phyloP scores from a whole-genome alignment of 2,113 vertebrate genomes.

The Salvelinus fontinalis region DNA sequence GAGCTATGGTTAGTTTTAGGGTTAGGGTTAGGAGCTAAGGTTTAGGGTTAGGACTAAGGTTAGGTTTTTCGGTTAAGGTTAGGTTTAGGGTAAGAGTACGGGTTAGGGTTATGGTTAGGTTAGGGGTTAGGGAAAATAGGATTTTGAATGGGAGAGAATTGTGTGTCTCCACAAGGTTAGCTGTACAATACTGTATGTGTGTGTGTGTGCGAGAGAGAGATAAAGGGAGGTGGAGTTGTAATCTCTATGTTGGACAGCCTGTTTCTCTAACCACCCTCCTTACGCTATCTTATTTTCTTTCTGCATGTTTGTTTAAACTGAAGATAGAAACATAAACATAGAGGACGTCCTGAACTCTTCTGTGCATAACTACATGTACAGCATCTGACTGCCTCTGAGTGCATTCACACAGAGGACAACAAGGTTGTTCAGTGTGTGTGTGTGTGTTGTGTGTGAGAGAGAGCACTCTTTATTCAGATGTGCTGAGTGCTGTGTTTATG shows the following conservation, averaged over 20 bases:
- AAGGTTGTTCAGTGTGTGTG: conserved; percentile 26
- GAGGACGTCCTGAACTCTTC: background rate
- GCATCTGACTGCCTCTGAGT: background rate
- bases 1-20: too few species aligned
- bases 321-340: background rate
- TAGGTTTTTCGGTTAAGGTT: too few species aligned
- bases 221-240: background rate
- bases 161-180: conserved; percentile 5
- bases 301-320: background rate
- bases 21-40: too few species aligned
- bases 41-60: too few species aligned
- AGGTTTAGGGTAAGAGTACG: too few species aligned
- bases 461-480: conserved; percentile 53
- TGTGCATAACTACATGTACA: background rate
- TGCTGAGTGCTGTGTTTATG: conserved; percentile 62
- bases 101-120: too few species aligned
- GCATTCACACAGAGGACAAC: too few species aligned
- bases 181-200: conserved; percentile 14
- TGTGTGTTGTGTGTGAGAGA: conserved; percentile 21
- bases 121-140: too few species aligned
- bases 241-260: background rate
- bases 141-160: too few species aligned
- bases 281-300: background rate
- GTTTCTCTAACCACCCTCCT: background rate
- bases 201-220: background rate